A percentile compares a stretch with the other conserved stretches of the same genome.
phyloP scores from a whole-genome alignment of 2,888 invertebrate species.

The Drosophila nr. perissopoda region DNA sequence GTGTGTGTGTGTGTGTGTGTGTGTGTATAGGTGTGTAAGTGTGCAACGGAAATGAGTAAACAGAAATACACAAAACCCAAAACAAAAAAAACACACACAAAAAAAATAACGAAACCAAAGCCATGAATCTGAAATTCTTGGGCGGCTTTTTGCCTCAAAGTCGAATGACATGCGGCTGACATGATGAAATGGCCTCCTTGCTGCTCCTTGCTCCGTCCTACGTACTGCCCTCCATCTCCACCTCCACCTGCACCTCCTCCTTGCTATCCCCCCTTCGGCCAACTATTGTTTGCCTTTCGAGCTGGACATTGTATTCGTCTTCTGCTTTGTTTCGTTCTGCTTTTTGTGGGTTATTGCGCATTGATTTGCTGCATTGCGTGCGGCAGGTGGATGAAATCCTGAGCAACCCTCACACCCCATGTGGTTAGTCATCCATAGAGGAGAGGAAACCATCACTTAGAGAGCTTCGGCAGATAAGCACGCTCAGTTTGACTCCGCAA shows the following conservation, averaged over 20 bases:
- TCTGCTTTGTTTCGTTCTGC: slow-evolving; percentile 7
- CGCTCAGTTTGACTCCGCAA: neutral
- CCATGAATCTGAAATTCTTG: slow-evolving; percentile 77
- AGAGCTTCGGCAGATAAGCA: slow-evolving; percentile 18
- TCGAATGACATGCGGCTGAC: slow-evolving; percentile 74
- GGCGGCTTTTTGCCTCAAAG: slow-evolving; percentile 55
- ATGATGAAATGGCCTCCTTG: slow-evolving; percentile 47
- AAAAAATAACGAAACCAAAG: slow-evolving; percentile 40
- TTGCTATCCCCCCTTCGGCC: neutral
- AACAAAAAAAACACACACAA: neutral
- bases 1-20: slow-evolving; percentile 11
- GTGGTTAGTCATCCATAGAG: slow-evolving; percentile 45
- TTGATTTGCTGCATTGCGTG: slow-evolving; percentile 66
- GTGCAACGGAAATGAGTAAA: slow-evolving; percentile 74
- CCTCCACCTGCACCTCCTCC: neutral
- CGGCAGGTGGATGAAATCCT: slow-evolving; percentile 48
- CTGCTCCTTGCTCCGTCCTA: neutral
- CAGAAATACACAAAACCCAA: slow-evolving; percentile 48
- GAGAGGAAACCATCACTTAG: slow-evolving; percentile 20
- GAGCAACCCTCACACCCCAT: neutral
- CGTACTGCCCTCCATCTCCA: neutral
- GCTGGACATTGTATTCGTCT: slow-evolving; percentile 42
- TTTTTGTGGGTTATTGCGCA: slow-evolving; percentile 50
- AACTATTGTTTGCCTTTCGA: slow-evolving; percentile 23
- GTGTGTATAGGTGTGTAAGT: slow-evolving; percentile 33